Evolutionary conservation across 2,888 invertebrate genomes (phyloP), one percentile per base, ranked within the genome.

Genomic region (Tryphoninae sp.): DNA sequence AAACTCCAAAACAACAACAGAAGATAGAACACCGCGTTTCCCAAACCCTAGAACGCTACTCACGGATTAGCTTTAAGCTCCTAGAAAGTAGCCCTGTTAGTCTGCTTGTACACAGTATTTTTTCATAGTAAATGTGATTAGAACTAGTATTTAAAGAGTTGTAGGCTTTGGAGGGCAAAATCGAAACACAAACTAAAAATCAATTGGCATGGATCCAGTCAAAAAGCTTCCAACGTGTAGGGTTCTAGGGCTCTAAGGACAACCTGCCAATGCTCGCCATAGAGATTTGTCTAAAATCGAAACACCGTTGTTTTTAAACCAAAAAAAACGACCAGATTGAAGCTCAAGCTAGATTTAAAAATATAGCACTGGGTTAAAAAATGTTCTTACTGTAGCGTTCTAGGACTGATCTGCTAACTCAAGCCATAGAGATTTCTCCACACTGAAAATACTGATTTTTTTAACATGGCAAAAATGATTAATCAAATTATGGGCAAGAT

Each of bases 1-100:
- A 58, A 72, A 33, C 53, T n/a, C 61, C 19, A 33, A 58, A 64
- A 33, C 26, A 71, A 65, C 55, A 33, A 64, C 1, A 58, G 11
- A 58, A 33, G 51, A 67, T 13, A 45, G 7, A 45, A 45, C 9
- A 45, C 13, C 13, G 45, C 45, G 45, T 45, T 2, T 13, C 45
- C 45, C 45, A 13, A 45, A 45, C 45, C 45, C 45, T 9, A 45
- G 13, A 45, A 3, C 2, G 13, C 13, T 13, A 45, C 2, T 45
- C 13, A 45, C 7, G 11, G 45, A 45, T 45, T 13, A 9, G 9
- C 7, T 45, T 45, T 4, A 33, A 33, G 33, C 33, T 4, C 7
- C 33, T 45, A 13, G 13, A 45, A 13, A 45, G 13, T 45, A 13
- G 9, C 45, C 11, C 45, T 45, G 45, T 13, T 9, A 45, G 11